phyloP scores from a whole-genome alignment of 2,888 invertebrate species.

The Diabrotica balteata region DNA sequence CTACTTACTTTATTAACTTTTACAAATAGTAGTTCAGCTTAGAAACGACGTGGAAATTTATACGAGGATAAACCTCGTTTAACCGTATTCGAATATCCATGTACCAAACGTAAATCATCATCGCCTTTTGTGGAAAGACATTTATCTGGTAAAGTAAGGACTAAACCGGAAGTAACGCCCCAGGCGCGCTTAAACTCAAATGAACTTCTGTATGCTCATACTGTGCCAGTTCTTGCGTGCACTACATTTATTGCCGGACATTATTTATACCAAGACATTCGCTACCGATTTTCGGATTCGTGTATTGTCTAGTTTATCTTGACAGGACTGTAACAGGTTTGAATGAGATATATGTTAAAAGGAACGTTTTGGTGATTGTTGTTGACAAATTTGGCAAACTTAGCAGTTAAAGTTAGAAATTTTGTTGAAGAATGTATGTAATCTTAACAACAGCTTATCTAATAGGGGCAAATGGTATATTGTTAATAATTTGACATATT shows the following conservation, averaged over 20 bases:
- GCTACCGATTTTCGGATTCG: constrained; percentile 17
- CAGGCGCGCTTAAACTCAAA: constrained; percentile 40
- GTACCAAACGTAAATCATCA: constrained; percentile 53
- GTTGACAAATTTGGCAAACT: too few species aligned
- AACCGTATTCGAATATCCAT: constrained; percentile 29
- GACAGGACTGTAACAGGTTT: not conserved
- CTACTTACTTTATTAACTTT: too few species aligned
- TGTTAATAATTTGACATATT: too few species aligned
- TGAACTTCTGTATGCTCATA: constrained; percentile 41
- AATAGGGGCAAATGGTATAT: too few species aligned
- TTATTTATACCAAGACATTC: constrained; percentile 29
- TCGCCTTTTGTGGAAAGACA: constrained; percentile 55
- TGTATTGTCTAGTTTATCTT: constrained; percentile 19
- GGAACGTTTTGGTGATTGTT: too few species aligned
- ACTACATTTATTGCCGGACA: constrained; percentile 35
- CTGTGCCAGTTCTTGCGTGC: constrained; percentile 34
- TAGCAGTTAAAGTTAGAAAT: too few species aligned
- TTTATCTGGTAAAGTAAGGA: constrained; percentile 55
- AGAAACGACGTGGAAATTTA: constrained; percentile 19
- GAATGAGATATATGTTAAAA: too few species aligned
- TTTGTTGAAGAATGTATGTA: too few species aligned
- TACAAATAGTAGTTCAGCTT: constrained; percentile 2
- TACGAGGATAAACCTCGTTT: constrained; percentile 10
- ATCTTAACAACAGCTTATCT: too few species aligned
- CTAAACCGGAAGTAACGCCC: constrained; percentile 45